Percentiles rank a stretch among this genome's conserved stretches.
Conservation (phyloP, 2,113 vertebrate species). For the Rattus rattus region DNA sequence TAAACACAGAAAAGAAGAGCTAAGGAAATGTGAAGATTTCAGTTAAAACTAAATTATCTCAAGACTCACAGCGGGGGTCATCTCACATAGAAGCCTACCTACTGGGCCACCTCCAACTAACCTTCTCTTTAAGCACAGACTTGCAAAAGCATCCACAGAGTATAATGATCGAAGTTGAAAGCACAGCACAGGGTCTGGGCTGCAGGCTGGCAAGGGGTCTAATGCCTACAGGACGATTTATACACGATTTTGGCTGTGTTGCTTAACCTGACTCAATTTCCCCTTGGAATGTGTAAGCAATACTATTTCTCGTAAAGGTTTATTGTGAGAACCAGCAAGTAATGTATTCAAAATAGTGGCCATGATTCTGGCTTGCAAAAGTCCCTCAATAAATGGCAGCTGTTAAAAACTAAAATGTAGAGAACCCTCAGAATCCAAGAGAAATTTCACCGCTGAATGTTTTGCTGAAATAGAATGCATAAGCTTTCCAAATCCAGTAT, state of each 20-base stretch:
- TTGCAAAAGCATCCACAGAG: not conserved
- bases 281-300: not conserved
- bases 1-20: conserved; percentile 6
- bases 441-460: not conserved
- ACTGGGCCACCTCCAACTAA: not conserved
- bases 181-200: not conserved
- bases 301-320: not conserved
- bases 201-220: not conserved
- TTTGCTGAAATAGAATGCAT: not conserved
- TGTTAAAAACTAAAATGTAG: not conserved
- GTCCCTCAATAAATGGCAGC: not conserved
- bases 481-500: conserved; percentile 35
- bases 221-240: no score
- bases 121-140: not conserved
- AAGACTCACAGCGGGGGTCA: not conserved
- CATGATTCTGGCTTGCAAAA: conserved; percentile 16
- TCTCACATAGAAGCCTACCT: not conserved
- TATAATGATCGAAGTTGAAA: not conserved
- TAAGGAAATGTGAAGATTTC: conserved; percentile 7
- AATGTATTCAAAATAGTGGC: not conserved
- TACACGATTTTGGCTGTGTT: not conserved
- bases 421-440: not conserved
- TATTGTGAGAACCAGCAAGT: not conserved
- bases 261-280: not conserved
- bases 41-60: not conserved